Conservation (phyloP, 1,140 invertebrate genomes). For the Coenobita brevimanus region DNA sequence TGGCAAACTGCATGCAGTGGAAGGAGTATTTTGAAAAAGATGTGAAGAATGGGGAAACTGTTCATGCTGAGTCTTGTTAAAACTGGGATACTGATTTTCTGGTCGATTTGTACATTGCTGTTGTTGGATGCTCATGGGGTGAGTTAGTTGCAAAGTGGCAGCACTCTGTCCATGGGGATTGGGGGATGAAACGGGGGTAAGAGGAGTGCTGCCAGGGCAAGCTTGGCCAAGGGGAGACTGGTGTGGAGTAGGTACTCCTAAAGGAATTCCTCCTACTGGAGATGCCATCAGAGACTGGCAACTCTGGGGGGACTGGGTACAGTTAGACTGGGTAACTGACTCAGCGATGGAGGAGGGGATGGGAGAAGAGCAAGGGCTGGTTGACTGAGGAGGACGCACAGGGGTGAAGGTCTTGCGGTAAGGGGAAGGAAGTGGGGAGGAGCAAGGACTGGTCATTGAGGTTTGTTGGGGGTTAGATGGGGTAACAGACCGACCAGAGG, state of each 20-base stretch:
- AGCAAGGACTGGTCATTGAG: conserved; percentile 51
- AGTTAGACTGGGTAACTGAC: conserved; percentile 45
- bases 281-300: conserved; percentile 54
- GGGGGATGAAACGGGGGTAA: conserved; percentile 55
- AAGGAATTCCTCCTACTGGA: conserved; percentile 33
- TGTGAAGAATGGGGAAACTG: conserved; percentile 41
- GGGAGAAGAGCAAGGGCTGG: conserved; percentile 45
- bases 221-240: conserved; percentile 35
- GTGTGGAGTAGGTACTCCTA: conserved; percentile 34
- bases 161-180: conserved; percentile 34
- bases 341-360: conserved; percentile 40
- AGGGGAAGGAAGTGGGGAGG: conserved; percentile 55
- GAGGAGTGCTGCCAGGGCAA: conserved; percentile 48
- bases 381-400: conserved; percentile 34
- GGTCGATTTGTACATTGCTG: conserved; percentile 53
- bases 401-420: conserved; percentile 44
- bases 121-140: conserved; percentile 35
- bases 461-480: conserved; percentile 41
- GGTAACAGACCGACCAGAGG: conserved; percentile 37
- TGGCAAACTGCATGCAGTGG: conserved; percentile 57
- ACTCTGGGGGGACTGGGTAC: conserved; percentile 51
- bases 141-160: conserved; percentile 45
- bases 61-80: conserved; percentile 50
- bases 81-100: conserved; percentile 46
- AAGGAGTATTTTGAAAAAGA: conserved; percentile 53